phyloP scores from a whole-genome alignment of 1,140 invertebrate species.

The Diprion similis region DNA sequence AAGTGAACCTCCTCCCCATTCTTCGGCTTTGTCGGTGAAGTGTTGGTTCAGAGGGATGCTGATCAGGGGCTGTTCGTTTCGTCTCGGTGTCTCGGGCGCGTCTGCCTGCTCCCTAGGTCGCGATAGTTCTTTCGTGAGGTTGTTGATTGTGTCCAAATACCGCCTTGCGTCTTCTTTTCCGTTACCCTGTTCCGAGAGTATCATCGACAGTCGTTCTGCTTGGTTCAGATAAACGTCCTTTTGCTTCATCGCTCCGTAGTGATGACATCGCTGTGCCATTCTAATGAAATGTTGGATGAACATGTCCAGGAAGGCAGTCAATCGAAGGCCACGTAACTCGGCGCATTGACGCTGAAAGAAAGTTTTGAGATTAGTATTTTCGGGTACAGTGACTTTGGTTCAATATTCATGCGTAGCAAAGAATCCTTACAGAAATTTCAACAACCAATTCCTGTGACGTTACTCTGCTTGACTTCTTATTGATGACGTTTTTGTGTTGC shows the following conservation, averaged over 20 bases:
- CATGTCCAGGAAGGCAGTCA: slow-evolving; percentile 68
- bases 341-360: slow-evolving; percentile 45
- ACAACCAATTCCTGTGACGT: slow-evolving; percentile 44
- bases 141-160: slow-evolving; percentile 59
- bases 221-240: slow-evolving; percentile 73
- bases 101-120: slow-evolving; percentile 21
- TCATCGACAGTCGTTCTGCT: slow-evolving; percentile 68
- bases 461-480: slow-evolving; percentile 41
- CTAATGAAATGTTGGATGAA: slow-evolving; percentile 75
- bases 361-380: not conserved
- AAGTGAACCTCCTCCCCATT: not conserved
- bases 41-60: slow-evolving; percentile 35
- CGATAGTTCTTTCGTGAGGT: slow-evolving; percentile 39
- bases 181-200: slow-evolving; percentile 66
- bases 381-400: slow-evolving; percentile 29
- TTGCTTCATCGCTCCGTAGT: slow-evolving; percentile 65
- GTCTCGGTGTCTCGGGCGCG: slow-evolving; percentile 41
- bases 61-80: slow-evolving; percentile 46
- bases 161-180: slow-evolving; percentile 59
- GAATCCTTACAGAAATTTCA: slow-evolving; percentile 57
- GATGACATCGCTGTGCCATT: slow-evolving; percentile 68
- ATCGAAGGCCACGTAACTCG: slow-evolving; percentile 46
- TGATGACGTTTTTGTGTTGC: slow-evolving; percentile 20
- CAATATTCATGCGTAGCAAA: slow-evolving; percentile 41
- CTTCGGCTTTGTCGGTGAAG: slow-evolving; percentile 23